Base-by-base conservation (phyloP, 2,113 vertebrate genomes). In the Hypocryptadius cinnamomeus region DNA sequence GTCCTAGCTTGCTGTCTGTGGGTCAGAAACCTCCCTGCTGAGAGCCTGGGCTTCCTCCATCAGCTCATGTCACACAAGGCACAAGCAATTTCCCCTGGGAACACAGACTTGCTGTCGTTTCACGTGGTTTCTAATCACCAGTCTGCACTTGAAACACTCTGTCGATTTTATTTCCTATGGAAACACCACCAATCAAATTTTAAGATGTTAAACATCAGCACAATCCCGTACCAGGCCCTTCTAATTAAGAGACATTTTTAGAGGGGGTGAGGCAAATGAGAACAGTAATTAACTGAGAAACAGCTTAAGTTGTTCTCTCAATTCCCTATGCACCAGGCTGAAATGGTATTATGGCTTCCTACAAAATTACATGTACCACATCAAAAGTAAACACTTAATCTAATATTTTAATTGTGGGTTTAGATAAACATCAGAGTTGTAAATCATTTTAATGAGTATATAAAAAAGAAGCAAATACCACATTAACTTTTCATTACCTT, bases 401-500 rank as follows among this genome's bases (percentile, higher is more conserved):
- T 95, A 92, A 90, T 90, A 91, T 92, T 94, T 82, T 88, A 85
- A 96, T 93, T 91, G 81, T 81, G 64, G 31, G 47, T 87, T 92
- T 91, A 94, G 82, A 91, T 92, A 94, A 93, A 71, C 47, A 89
- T 87, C 60, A 63, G 0, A 0, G 76, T 64, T 92, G 87, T 92
- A 91, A 93, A 91, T 94, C 51, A 88, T 92, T 85, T 92, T 89
- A 94, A 94, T 95, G 64, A 90, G 68, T 22, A 64, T 45, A 85
- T 88, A 30, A 71, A 89, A 92, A 93, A 85, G 64, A 73, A 87
- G 37, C 68, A 94, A 94, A 88, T 91, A 87, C 28, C 82, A 74
- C 82, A 92, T 94, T 94, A 94, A 82, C 68, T 95, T 94, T 94
- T 91, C 64, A 91, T 94, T 92, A 85, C 84, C 85, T 94, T 95